Base-by-base conservation (phyloP, 1,140 invertebrate species). In the Drosophila murphyi region DNA sequence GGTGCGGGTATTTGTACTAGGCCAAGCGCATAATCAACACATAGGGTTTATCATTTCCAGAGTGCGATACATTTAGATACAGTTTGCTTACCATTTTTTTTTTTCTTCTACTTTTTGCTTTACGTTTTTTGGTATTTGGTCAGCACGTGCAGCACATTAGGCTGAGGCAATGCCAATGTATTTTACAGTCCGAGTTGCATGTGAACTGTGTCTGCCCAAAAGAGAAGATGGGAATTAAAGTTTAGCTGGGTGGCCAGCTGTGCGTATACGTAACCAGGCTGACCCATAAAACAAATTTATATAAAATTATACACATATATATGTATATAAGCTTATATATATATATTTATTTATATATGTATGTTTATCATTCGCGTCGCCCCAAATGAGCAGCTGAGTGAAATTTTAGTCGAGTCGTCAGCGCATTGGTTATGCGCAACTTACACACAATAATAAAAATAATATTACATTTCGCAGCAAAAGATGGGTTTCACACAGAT, bases 101-200 rank as follows among this genome's bases (percentile, higher is more conserved):
- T 62, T 52, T 59, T 28, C 28, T 31, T 67, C 32, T 56, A 20
- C 20, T 52, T 63, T 50, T 64, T 37, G 28, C 45, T 60, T 56
- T 57, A 50, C 56, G 28, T 37, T 63, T 54, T 54, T 55, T 12
- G 37, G 32, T 45, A 34, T 50, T 67, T 12, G 54, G 48, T 31
- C 54, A 74, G 77, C 83, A 87, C 82, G 82, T 86, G 82, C 83
- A 71, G 65, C 65, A 82, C 83, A 87, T 87, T 87, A 87, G 68
- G 64, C 65, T 73, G 51, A 71, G 62, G 78, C 54, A 54, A 28
- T 54, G 70, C 60, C 54, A 65, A 45, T 52, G 48, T 85, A 65
- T 74, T 85, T 81, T 71, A 86, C 61, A 78, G 64, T 60, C 43
- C 72, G 32, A 61, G 35, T 59, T 73, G 71, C 63, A 67, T 55